Evolutionary conservation across 2,797 vertebrate genomes (phyloP).

Genomic region (Leucoraja ocellata): DNA sequence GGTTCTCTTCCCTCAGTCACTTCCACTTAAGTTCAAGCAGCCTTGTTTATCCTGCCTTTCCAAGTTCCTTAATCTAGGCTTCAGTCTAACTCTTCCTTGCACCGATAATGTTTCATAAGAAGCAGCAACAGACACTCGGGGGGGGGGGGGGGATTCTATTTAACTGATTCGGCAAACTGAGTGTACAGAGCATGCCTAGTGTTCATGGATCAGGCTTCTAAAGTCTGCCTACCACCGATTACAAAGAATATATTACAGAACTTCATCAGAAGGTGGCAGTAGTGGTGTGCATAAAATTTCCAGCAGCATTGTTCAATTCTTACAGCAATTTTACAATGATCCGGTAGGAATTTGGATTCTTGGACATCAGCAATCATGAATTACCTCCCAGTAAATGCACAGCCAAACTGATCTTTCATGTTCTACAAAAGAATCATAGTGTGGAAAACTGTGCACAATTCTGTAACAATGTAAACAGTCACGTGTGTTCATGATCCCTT

Average conservation of each 20-base stretch:
- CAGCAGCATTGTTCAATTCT: neutral
- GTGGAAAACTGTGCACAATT: neutral
- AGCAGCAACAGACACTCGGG: neutral
- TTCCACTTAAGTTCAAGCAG: neutral
- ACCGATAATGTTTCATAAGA: neutral
- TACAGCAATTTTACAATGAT: neutral
- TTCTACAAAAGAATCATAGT: no score
- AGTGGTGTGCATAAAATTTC: neutral
- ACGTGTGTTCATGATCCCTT: neutral
- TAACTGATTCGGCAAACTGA: neutral
- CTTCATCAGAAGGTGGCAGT: conserved; percentile 22
- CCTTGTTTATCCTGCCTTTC: neutral
- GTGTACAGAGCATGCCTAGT: neutral
- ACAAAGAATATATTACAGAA: neutral
- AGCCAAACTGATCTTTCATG: neutral
- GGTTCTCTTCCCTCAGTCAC: neutral
- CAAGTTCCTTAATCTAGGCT: neutral
- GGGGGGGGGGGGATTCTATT: neutral
- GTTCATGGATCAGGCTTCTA: neutral
- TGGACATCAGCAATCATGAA: neutral
- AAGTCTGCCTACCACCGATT: neutral
- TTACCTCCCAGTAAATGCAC: neutral
- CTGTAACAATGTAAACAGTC: neutral
- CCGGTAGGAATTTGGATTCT: neutral
- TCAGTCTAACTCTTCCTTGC: neutral